Evolutionary conservation across 2,113 vertebrate species (phyloP), one percentile per base, ranked within the genome.

Genomic region (Thermophis baileyi): DNA sequence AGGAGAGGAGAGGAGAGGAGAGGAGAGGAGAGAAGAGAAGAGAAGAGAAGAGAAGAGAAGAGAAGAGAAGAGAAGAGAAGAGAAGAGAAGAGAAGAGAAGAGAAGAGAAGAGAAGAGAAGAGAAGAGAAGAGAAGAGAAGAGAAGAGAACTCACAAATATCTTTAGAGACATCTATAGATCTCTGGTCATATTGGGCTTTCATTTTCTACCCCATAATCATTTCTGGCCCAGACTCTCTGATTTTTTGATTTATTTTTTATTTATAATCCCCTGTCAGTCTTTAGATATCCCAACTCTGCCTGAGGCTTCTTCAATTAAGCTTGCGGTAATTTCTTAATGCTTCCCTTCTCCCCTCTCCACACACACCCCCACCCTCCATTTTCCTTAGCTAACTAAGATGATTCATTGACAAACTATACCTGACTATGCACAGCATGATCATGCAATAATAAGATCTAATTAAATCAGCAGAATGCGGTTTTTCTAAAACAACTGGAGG

Each of bases 211-310:
- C 93, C 49, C 69, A n/a, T 89, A 96, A 94, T 91, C 90, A 55
- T 93, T 20, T 51, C 55, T 57, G 95, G 94, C 93, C 3, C 6
- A 90, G 55, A 18, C 63, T 30, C 55, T 74, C 40, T 46, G 20
- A 93, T 90, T 94, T 90, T 90, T 93, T 94, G 95, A 88, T 53
- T 90, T 86, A 44, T 95, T 90, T 95, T 55, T 55, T n/a, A n/a
- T n/a, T 24, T 55, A 24, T 24, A 24, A 55, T 93, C 51, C 24
- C 60, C 90, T 87, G 95, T 95, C 92, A 46, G 85, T 95, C 63
- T 89, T 86, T 57, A 87, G 14, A 92, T 2, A 3, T 16, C 85
- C 51, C 50, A 55, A 93, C 91, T 89, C 57, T 91, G 94, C 88
- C 10, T 93, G 25, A 25, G 74, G 74, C 18, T 90, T 87, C 87